Conservation (phyloP, 2,113 vertebrate species). For the Uria aalge region DNA sequence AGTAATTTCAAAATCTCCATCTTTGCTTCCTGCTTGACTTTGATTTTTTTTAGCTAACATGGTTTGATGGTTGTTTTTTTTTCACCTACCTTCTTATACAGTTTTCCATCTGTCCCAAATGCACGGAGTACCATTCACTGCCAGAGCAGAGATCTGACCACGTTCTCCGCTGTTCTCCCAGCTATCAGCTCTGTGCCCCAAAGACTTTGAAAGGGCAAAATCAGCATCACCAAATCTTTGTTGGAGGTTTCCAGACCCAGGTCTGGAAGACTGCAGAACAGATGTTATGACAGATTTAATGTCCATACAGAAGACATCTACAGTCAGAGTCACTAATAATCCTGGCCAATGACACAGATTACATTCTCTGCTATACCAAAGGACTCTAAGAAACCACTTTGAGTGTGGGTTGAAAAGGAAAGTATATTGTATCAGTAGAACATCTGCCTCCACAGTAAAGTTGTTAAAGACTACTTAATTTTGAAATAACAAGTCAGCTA, state of each 20-base stretch:
- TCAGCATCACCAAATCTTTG: neutral
- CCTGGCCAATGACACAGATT: neutral
- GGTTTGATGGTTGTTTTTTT: neutral
- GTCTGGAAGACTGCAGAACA: neutral
- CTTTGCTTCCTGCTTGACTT: neutral
- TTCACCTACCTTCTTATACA: neutral
- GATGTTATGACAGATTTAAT: neutral
- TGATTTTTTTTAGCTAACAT: neutral
- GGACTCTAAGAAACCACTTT: neutral
- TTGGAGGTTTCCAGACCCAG: neutral
- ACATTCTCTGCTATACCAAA: neutral
- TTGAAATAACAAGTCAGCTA: conserved; percentile 13
- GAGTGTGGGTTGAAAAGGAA: neutral
- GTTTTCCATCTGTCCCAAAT: neutral
- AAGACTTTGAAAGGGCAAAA: neutral
- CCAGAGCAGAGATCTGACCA: neutral
- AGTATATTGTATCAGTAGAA: neutral
- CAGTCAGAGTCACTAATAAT: neutral
- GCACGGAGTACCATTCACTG: neutral
- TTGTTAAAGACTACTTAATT: conserved; percentile 5
- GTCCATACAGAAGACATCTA: neutral
- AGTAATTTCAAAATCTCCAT: neutral
- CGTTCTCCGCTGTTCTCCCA: neutral
- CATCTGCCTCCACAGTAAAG: neutral
- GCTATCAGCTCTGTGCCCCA: neutral